Percentiles rank a stretch among this genome's conserved stretches.
These are phyloP conservation scores for Sebastes schlegelii DNA, from an alignment of 2,113 vertebrate genomes.

Conservation along the genomic window DNA sequence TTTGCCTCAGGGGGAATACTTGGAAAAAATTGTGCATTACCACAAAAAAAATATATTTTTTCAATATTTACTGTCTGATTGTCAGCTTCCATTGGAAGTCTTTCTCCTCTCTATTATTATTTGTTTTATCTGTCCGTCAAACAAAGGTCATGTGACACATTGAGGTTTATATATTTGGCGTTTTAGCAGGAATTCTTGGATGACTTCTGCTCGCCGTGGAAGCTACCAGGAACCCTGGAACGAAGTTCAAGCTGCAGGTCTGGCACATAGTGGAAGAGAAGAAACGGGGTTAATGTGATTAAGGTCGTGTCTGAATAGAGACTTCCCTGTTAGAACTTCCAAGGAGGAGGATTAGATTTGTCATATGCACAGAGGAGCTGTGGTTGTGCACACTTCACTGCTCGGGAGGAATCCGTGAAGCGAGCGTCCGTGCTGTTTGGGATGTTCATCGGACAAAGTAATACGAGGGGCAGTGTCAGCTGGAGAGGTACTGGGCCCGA, in stretches of 20 bases:
- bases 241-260: constrained; percentile 56
- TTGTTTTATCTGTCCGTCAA: constrained; percentile 5
- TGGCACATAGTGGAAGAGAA: constrained; percentile 41
- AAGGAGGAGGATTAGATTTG: constrained; percentile 71
- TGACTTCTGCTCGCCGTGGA: constrained; percentile 1
- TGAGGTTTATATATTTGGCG: constrained; percentile 42
- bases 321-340: constrained; percentile 58
- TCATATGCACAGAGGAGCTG: constrained; percentile 71
- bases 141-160: constrained; percentile 14
- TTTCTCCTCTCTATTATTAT: not conserved
- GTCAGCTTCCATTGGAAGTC: constrained; percentile 20
- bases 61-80: not conserved
- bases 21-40: too few relatives aligned
- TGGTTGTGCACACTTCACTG: constrained; percentile 72
- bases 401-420: constrained; percentile 72
- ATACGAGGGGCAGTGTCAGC: constrained; percentile 35
- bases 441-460: constrained; percentile 67
- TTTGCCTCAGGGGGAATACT: not conserved
- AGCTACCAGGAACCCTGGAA: not conserved
- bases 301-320: constrained; percentile 65
- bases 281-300: constrained; percentile 67
- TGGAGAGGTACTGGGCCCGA: constrained; percentile 14
- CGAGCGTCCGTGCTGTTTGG: constrained; percentile 58
- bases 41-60: not conserved
- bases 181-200: constrained; percentile 35